A percentile compares a stretch with the other conserved stretches of the same genome.
Conservation (phyloP, 2,888 invertebrate genomes). For the Tiliacea citrago region DNA sequence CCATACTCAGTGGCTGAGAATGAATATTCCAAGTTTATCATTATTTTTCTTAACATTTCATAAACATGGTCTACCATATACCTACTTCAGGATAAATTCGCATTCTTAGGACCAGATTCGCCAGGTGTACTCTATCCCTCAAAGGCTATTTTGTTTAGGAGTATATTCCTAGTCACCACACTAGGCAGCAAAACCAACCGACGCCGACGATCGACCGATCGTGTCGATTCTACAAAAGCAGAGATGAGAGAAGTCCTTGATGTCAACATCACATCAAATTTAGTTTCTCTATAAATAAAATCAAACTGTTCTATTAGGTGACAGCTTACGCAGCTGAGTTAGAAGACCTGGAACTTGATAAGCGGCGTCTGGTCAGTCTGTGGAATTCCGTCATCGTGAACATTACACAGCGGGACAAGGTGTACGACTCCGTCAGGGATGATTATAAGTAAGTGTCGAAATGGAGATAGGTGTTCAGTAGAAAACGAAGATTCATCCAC, state of each 20-base stretch:
- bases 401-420: conserved; percentile 93
- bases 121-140: too few relatives aligned
- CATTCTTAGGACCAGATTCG: not conserved
- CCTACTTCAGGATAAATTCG: too few relatives aligned
- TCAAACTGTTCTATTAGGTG: conserved; percentile 79
- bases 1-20: too few relatives aligned
- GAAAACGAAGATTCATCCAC: not conserved
- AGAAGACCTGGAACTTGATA: conserved; percentile 93
- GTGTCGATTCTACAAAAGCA: not conserved
- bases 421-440: conserved; percentile 91
- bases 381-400: conserved; percentile 94
- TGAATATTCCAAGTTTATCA: too few relatives aligned
- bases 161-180: too few relatives aligned
- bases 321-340: conserved; percentile 94
- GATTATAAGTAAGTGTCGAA: conserved; percentile 85
- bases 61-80: too few relatives aligned
- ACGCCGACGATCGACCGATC: too few relatives aligned
- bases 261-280: not conserved
- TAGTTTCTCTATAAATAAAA: not conserved
- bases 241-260: too few relatives aligned
- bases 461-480: not conserved
- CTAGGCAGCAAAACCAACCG: too few relatives aligned
- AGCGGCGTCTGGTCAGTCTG: conserved; percentile 92
- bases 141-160: too few relatives aligned
- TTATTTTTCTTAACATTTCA: too few relatives aligned